Evolutionary conservation across 1,140 invertebrate species (phyloP).

Genomic region (Drosophila chauvacae): DNA sequence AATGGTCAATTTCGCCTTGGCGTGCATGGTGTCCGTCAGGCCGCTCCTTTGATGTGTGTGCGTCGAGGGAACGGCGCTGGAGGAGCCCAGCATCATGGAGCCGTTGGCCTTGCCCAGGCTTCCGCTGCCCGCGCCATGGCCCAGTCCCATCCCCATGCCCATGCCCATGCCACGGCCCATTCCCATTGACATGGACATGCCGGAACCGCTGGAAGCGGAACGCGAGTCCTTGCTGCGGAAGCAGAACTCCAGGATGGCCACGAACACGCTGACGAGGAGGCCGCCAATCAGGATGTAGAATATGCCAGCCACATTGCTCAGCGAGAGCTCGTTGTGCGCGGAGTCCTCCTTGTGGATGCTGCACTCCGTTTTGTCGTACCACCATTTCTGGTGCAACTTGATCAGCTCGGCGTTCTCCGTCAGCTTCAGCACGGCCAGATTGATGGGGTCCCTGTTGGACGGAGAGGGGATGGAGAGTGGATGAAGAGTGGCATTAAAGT

Average conservation of each 20-base stretch:
- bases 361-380: conserved; percentile 94
- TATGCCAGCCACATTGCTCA: conserved; percentile 98
- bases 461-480: not conserved
- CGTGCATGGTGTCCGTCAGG: conserved; percentile 94
- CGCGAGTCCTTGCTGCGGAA: conserved; percentile 90
- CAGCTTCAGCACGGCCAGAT: conserved; percentile 95
- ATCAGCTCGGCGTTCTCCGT: conserved; percentile 96
- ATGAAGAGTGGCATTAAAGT: not conserved
- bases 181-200: conserved; percentile 84
- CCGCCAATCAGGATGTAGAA: conserved; percentile 99
- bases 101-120: conserved; percentile 85
- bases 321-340: conserved; percentile 94
- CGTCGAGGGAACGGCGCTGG: conserved; percentile 78
- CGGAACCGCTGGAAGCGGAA: conserved; percentile 48
- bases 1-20: conserved; percentile 93
- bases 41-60: conserved; percentile 89
- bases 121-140: conserved; percentile 84
- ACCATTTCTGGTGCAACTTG: conserved; percentile 97
- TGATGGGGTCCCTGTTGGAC: conserved; percentile 91
- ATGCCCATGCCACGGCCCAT: conserved; percentile 38
- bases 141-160: conserved; percentile 41
- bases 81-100: conserved; percentile 67
- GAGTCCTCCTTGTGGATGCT: conserved; percentile 88
- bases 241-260: conserved; percentile 96
- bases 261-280: conserved; percentile 93